Percentiles rank a stretch among this genome's conserved stretches.
Conservation (phyloP, 2,113 vertebrate species). For the Corythornis cristatus region DNA sequence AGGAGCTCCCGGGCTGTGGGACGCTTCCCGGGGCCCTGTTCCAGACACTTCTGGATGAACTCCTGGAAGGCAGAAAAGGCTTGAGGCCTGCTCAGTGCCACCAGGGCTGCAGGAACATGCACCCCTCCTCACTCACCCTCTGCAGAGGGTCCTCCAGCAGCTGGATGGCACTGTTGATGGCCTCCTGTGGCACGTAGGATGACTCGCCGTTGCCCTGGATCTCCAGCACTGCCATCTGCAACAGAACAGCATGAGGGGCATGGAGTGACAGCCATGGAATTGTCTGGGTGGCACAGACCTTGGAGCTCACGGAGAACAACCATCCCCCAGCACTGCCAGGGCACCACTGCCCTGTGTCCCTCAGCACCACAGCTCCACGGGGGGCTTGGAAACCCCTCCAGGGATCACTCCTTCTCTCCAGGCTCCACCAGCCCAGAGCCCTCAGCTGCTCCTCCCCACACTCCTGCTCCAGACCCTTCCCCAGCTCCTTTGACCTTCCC, state of each 20-base stretch:
- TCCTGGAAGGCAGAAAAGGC: slow-evolving; percentile 73
- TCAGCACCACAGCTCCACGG: no score
- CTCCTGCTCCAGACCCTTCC: background rate
- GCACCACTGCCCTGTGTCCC: no score
- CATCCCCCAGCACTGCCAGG: background rate
- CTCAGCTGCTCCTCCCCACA: accelerated
- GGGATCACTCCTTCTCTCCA: background rate
- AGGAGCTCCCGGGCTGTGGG: slow-evolving; percentile 94
- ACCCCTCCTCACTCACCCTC: slow-evolving; percentile 77
- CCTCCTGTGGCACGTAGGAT: slow-evolving; percentile 95
- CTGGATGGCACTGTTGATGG: slow-evolving; percentile 98
- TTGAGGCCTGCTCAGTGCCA: accelerated
- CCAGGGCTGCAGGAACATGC: accelerated
- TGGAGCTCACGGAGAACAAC: background rate
- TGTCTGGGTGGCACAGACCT: no score
- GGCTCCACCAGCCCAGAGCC: background rate
- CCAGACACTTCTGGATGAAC: slow-evolving; percentile 98
- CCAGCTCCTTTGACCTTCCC: background rate
- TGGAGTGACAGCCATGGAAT: no score
- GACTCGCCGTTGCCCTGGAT: slow-evolving; percentile 98
- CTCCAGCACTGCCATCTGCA: slow-evolving; percentile 97
- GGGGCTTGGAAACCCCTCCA: no score
- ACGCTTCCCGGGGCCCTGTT: slow-evolving; percentile 86
- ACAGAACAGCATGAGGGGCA: background rate
- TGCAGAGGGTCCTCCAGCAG: slow-evolving; percentile 94